Conservation (phyloP, 2,797 vertebrate genomes). For the Pangasius macronema region DNA sequence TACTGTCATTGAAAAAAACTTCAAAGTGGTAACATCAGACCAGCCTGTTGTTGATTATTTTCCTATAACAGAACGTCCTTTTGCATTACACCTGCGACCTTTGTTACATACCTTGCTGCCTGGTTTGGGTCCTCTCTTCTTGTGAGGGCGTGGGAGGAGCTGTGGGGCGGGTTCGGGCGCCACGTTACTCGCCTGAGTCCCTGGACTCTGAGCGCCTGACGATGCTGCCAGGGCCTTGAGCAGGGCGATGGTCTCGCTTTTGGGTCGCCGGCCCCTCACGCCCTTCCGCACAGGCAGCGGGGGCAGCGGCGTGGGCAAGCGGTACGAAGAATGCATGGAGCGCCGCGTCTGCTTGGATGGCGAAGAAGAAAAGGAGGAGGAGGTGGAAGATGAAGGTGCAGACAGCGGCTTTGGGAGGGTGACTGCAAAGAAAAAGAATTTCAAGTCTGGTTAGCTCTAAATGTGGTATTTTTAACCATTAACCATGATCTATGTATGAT, state of each 20-base stretch:
- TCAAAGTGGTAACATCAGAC: not conserved
- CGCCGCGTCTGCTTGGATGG: conserved; percentile 83
- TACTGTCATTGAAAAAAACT: too few species aligned
- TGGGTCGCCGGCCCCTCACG: conserved; percentile 76
- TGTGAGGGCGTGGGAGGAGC: conserved; percentile 68
- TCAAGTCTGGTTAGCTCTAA: not conserved
- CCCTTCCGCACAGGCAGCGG: conserved; percentile 81
- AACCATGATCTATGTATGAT: not conserved
- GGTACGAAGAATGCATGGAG: conserved; percentile 84
- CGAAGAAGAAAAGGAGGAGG: conserved; percentile 76
- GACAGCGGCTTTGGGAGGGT: conserved; percentile 79
- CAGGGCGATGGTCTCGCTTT: conserved; percentile 80
- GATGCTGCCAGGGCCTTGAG: conserved; percentile 76
- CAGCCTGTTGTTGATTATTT: not conserved
- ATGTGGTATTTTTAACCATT: not conserved
- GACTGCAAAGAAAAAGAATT: conserved; percentile 68
- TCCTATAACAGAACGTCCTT: not conserved
- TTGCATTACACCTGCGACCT: not conserved
- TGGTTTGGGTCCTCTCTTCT: conserved; percentile 85
- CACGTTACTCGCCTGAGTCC: conserved; percentile 37
- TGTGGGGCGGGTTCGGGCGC: not conserved
- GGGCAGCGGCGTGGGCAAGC: conserved; percentile 76
- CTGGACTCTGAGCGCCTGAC: conserved; percentile 71
- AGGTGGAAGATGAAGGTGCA: conserved; percentile 76
- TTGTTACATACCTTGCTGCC: conserved; percentile 83